These are phyloP conservation scores for Chironomus tepperi DNA, from an alignment of 1,140 invertebrate species.

Conservation along the genomic window DNA sequence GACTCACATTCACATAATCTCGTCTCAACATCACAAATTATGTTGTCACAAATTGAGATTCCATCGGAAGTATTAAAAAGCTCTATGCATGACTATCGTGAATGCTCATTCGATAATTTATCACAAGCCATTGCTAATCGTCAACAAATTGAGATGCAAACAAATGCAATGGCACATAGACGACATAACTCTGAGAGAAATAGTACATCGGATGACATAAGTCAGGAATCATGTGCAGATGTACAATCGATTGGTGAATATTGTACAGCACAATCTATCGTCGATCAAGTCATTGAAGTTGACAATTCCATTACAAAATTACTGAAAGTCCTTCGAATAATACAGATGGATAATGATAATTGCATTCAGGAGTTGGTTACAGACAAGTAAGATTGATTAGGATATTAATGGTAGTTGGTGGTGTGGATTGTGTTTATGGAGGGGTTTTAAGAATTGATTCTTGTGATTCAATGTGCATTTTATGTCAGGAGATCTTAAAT, in stretches of 20 bases:
- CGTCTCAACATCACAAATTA: conserved; percentile 47
- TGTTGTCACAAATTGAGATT: conserved; percentile 39
- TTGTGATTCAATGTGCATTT: too few species aligned
- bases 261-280: conserved; percentile 44
- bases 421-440: too few species aligned
- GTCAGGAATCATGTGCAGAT: conserved; percentile 39
- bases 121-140: conserved; percentile 53
- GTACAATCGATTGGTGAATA: conserved; percentile 40
- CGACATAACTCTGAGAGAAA: conserved; percentile 34
- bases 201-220: conserved; percentile 37
- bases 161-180: conserved; percentile 28
- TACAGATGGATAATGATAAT: conserved; percentile 57
- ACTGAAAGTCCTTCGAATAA: conserved; percentile 61
- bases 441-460: too few species aligned
- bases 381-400: conserved; percentile 37
- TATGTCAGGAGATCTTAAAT: too few species aligned
- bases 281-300: conserved; percentile 65
- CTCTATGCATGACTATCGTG: conserved; percentile 32
- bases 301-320: conserved; percentile 65
- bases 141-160: conserved; percentile 42
- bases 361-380: conserved; percentile 50
- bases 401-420: too few species aligned
- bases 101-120: conserved; percentile 55
- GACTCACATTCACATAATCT: conserved; percentile 60
- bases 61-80: conserved; percentile 34